Evolutionary conservation across 2,888 invertebrate species (phyloP), one percentile per base, ranked within the genome.

Genomic region (Drosophila trichaetosa): DNA sequence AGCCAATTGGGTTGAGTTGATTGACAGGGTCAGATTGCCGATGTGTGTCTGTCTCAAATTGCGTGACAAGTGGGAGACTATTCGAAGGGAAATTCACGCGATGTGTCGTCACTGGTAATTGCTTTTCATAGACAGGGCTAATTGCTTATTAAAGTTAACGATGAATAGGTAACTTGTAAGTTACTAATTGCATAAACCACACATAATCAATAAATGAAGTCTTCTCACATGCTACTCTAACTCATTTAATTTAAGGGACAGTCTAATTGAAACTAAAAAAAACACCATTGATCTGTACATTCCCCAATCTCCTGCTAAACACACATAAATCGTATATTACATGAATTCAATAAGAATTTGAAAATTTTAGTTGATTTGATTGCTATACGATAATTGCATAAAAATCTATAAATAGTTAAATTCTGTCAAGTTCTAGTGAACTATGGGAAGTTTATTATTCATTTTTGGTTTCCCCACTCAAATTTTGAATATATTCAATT

Each of bases 51-150:
- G 54, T 71, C 57, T 77, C 66, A 56, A 71, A 80, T 80, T 77
- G 69, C 66, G 66, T 76, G 73, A 80, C 70, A 71, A 73, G 66
- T 76, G 70, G 46, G 58, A 67, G 70, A 76, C 36, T 53, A 66
- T 71, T 75, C 40, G 24, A 60, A 62, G 60, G 31, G 42, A 74
- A 78, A 53, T 67, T 61, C 52, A 29, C 54, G 51, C 56, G 27
- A 42, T 59, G 34, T 63, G 34, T 62, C n/a, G 42, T 59, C 46
- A 29, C 49, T 42, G 33, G 27, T 31, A 61, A 49, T 57, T 61
- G 51, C 49, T 33, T 51, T 21, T 42, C 40, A 59, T 29, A 63
- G 62, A 49, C 56, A 52, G 6, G 10, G 24, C n/a, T 27, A 59
- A 51, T 56, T 33, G 62, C 46, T 8, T 24, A 8, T 24, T 24